Conservation (phyloP, 1,140 invertebrate species). For the Agrilus planipennis region DNA sequence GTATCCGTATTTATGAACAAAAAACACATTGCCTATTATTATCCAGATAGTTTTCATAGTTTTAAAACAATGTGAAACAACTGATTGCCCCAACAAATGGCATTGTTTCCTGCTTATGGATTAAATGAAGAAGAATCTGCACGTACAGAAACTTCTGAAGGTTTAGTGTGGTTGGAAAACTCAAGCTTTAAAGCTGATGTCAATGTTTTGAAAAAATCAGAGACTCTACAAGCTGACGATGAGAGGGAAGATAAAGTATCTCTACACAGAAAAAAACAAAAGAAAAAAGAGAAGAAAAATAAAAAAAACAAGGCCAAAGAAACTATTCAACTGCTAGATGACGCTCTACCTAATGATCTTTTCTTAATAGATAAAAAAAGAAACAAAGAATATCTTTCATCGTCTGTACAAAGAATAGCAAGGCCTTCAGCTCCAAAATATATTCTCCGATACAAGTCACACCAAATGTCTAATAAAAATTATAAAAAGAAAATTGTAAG, state of each 20-base stretch:
- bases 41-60: too few species aligned
- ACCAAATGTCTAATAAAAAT: conserved; percentile 12
- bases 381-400: conserved; percentile 34
- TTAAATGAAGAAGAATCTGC: too few species aligned
- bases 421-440: conserved; percentile 38
- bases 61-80: too few species aligned
- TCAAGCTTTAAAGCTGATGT: conserved; percentile 27
- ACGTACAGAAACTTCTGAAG: conserved; percentile 4
- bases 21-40: too few species aligned
- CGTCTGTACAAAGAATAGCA: conserved; percentile 36
- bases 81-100: too few species aligned
- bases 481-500: conserved; percentile 27
- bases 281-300: conserved; percentile 20
- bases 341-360: background rate
- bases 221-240: background rate
- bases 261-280: conserved; percentile 21
- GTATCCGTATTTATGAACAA: too few species aligned
- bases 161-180: conserved; percentile 27
- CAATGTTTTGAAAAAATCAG: background rate
- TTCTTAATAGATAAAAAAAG: conserved; percentile 34
- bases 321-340: conserved; percentile 36
- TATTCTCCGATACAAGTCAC: conserved; percentile 23
- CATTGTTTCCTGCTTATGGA: conserved; percentile 30
- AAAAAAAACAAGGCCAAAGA: conserved; percentile 6
- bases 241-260: conserved; percentile 1